These are phyloP conservation scores for Glyptemys insculpta DNA, from an alignment of 2,797 vertebrate genomes.

Conservation along the genomic window DNA sequence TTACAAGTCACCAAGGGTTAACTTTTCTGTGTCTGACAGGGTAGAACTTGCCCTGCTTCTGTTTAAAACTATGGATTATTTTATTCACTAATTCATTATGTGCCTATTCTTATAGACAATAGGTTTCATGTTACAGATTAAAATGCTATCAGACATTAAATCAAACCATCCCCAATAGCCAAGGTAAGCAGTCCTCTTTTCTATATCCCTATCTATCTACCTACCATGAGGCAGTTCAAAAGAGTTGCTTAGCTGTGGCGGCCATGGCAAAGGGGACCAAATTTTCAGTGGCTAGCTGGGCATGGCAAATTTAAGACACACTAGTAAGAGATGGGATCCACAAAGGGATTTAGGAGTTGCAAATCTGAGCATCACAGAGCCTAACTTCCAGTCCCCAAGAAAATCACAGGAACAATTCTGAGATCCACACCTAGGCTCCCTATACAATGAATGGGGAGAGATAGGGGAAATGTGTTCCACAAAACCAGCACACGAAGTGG, in stretches of 20 bases:
- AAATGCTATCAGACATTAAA: not conserved
- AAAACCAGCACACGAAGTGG: not conserved
- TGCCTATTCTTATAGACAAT: not conserved
- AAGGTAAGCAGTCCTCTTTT: not conserved
- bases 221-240: not conserved
- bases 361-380: not conserved
- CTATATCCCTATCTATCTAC: not conserved
- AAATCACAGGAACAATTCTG: not conserved
- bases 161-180: not conserved
- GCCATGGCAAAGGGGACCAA: not conserved
- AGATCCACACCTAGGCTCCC: not conserved
- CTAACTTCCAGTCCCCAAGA: not conserved
- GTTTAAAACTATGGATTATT: conserved; percentile 10
- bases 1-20: not conserved
- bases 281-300: rapidly evolving
- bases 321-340: not conserved
- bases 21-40: not conserved
- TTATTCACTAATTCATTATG: not conserved
- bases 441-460: not conserved
- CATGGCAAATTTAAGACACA: not conserved
- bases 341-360: not conserved
- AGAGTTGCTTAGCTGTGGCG: not conserved
- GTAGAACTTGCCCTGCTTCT: not conserved
- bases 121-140: not conserved
- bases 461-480: not conserved